Conservation (phyloP, 2,797 vertebrate species). For the Mus spretus region DNA sequence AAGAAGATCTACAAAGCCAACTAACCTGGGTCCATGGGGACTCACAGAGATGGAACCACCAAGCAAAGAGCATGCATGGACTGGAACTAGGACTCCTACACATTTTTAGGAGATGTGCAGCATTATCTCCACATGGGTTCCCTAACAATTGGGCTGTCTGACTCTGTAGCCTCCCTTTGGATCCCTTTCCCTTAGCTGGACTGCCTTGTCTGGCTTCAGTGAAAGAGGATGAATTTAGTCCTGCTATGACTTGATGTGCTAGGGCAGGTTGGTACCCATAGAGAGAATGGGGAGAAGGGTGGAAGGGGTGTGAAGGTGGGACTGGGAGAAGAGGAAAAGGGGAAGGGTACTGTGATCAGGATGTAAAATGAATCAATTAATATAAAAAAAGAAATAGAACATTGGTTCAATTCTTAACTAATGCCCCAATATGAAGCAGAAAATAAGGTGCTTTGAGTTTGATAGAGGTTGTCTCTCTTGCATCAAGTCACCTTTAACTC, state of each 20-base stretch:
- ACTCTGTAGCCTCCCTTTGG: background rate
- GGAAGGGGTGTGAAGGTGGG: background rate
- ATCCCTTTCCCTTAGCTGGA: background rate
- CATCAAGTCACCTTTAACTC: background rate
- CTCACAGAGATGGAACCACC: background rate
- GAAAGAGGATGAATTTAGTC: background rate
- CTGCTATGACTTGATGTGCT: background rate
- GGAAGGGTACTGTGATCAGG: background rate
- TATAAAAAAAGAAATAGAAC: background rate
- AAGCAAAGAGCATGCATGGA: background rate
- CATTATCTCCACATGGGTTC: background rate
- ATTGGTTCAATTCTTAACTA: background rate
- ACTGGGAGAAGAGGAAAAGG: background rate
- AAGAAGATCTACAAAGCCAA: background rate
- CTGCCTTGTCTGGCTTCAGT: background rate
- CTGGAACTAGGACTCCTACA: background rate
- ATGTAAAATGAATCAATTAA: background rate
- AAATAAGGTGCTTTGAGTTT: background rate
- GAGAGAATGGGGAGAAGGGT: background rate
- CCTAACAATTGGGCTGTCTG: background rate
- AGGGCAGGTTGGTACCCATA: background rate
- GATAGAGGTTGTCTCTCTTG: background rate
- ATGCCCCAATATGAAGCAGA: background rate
- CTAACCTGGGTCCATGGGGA: background rate
- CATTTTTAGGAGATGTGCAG: background rate